Percentiles rank a stretch among this genome's conserved stretches.
phyloP scores from a whole-genome alignment of 1,140 invertebrate genomes.

The Delia radicum region DNA sequence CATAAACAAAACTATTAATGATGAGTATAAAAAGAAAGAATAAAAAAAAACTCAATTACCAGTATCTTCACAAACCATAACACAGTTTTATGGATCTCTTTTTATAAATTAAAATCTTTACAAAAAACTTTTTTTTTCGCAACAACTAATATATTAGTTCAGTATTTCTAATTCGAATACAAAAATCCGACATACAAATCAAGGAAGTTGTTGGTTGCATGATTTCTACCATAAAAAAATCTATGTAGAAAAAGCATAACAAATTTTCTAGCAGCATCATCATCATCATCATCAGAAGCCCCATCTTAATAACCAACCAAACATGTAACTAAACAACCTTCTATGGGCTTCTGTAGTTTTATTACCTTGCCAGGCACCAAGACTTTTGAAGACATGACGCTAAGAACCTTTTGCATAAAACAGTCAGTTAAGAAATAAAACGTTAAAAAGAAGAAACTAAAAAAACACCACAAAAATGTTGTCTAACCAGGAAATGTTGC shows the following conservation, averaged over 20 bases:
- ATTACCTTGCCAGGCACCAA: neutral
- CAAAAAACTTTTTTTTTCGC: too few species aligned
- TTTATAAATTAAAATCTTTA: too few species aligned
- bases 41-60: too few species aligned
- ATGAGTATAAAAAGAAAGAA: too few species aligned
- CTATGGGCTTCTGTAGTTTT: neutral
- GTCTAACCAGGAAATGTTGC: constrained; percentile 18
- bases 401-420: neutral
- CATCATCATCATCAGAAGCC: neutral
- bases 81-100: too few species aligned
- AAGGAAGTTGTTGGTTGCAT: neutral
- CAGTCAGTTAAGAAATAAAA: neutral
- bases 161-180: neutral
- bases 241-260: neutral
- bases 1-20: too few species aligned
- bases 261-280: neutral
- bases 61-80: too few species aligned
- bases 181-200: neutral
- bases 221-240: neutral
- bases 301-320: neutral
- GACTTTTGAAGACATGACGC: neutral
- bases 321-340: neutral
- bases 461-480: neutral
- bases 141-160: too few species aligned
- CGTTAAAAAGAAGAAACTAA: neutral